Evolutionary conservation across 2,113 vertebrate species (phyloP).

Genomic region (Merops nubicus): DNA sequence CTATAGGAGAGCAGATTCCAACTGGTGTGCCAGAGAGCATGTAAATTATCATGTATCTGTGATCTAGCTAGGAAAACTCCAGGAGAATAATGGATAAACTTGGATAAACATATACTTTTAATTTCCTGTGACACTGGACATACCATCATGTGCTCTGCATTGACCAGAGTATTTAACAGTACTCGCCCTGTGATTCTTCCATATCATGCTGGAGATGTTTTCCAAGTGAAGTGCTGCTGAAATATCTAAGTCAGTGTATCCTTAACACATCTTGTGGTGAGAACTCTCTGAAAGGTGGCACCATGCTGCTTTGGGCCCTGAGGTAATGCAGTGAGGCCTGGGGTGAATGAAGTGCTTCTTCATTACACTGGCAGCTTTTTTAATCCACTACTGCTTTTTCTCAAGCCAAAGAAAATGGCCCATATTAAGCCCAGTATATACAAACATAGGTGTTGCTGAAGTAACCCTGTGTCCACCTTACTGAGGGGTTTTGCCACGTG

Average conservation of each 20-base stretch:
- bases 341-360: not conserved
- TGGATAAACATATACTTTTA: too few relatives aligned
- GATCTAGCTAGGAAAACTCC: not conserved
- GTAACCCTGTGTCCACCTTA: not conserved
- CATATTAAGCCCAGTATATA: not conserved
- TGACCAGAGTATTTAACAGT: not conserved
- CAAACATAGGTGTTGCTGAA: not conserved
- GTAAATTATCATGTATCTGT: not conserved
- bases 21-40: not conserved
- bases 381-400: not conserved
- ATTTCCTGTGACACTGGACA: not conserved
- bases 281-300: not conserved
- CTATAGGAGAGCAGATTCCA: not conserved
- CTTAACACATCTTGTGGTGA: not conserved
- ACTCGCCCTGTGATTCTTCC: not conserved
- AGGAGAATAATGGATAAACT: not conserved
- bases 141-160: fast-evolving
- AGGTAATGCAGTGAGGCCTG: not conserved
- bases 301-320: not conserved
- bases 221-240: not conserved
- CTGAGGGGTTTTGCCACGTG: not conserved
- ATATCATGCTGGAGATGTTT: not conserved
- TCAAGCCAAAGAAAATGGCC: not conserved
- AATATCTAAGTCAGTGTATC: not conserved
- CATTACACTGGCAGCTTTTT: not conserved